Conservation (phyloP, 2,113 vertebrate genomes). For the Halcyon malimbica region DNA sequence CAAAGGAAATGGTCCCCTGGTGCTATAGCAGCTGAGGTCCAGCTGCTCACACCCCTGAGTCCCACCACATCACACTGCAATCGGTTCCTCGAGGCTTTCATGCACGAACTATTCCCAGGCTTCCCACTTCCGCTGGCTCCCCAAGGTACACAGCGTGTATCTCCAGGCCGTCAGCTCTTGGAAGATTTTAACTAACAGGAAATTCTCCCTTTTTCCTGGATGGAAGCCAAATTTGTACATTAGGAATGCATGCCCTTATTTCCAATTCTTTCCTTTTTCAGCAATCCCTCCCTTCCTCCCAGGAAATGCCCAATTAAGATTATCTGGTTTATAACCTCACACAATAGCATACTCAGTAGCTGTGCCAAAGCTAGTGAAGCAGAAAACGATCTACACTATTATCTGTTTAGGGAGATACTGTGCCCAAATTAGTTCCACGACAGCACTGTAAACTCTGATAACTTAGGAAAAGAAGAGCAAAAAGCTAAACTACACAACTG, state of each 20-base stretch:
- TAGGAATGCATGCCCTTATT: slow-evolving; percentile 36
- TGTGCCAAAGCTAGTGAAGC: neutral
- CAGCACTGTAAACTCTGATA: slow-evolving; percentile 7
- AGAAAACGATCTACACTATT: slow-evolving; percentile 14
- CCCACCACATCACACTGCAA: neutral
- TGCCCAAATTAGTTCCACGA: neutral
- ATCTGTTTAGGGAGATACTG: neutral
- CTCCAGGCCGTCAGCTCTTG: neutral
- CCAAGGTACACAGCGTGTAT: neutral
- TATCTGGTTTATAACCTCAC: slow-evolving; percentile 53
- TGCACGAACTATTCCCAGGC: neutral
- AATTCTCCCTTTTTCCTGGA: slow-evolving; percentile 41
- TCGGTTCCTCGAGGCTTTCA: neutral
- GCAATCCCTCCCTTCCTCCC: neutral
- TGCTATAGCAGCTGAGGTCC: neutral
- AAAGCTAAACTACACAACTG: neutral
- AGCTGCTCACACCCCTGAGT: neutral
- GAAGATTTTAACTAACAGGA: slow-evolving; percentile 48
- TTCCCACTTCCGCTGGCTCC: neutral
- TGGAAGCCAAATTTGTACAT: neutral
- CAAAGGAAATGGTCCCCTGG: neutral
- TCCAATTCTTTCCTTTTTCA: slow-evolving; percentile 39
- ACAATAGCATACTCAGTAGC: slow-evolving; percentile 57
- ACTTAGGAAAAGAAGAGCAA: neutral
- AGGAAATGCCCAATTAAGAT: slow-evolving; percentile 64